phyloP scores from a whole-genome alignment of 2,888 invertebrate species.

The Willowsia nigromaculata region DNA sequence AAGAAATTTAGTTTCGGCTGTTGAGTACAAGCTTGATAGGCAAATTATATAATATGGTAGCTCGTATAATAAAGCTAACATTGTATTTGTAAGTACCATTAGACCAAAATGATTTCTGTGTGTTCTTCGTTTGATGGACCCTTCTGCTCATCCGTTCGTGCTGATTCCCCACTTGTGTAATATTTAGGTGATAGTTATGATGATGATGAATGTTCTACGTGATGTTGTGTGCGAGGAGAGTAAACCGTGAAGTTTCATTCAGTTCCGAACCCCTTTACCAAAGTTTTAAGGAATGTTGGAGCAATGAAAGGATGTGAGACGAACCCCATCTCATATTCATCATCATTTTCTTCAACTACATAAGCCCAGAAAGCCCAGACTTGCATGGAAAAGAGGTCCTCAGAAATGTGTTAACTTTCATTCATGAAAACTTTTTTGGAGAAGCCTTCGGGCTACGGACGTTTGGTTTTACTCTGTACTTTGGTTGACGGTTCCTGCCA shows the following conservation, averaged over 20 bases:
- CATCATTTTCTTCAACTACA: constrained; percentile 25
- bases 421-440: constrained; percentile 76
- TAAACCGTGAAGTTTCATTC: constrained; percentile 67
- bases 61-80: constrained; percentile 33
- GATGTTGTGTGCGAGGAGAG: constrained; percentile 51
- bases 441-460: constrained; percentile 75
- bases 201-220: constrained; percentile 47
- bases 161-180: constrained; percentile 60
- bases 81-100: constrained; percentile 13
- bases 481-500: constrained; percentile 5
- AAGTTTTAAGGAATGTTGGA: constrained; percentile 48
- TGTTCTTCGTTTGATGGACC: constrained; percentile 59
- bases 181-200: constrained; percentile 33
- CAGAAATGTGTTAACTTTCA: constrained; percentile 66
- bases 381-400: neutral
- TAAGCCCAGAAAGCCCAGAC: neutral
- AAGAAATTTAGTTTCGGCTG: constrained; percentile 69
- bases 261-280: constrained; percentile 62
- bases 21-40: constrained; percentile 31
- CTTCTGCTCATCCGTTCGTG: constrained; percentile 70
- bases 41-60: neutral
- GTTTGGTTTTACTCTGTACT: constrained; percentile 44
- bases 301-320: constrained; percentile 21
- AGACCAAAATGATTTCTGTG: neutral
- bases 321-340: constrained; percentile 38